Percentiles rank a stretch among this genome's conserved stretches.
These are phyloP conservation scores for Hetaerina titia DNA, from an alignment of 2,888 invertebrate species.

Conservation along the genomic window DNA sequence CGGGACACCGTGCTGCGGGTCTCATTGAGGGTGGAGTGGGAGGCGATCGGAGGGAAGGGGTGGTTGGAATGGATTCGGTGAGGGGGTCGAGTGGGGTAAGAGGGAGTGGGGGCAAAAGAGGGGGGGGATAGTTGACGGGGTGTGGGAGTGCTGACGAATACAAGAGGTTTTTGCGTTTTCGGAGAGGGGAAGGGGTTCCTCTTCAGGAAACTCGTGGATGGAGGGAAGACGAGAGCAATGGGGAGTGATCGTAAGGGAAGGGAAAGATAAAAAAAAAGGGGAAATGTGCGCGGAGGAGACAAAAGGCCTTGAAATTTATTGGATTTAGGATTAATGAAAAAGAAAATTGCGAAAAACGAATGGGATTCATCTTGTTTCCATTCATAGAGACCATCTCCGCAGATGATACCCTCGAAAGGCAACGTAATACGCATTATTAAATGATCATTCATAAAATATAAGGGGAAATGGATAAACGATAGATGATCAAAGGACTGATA, in stretches of 20 bases:
- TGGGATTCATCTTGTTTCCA: too few relatives aligned
- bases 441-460: too few relatives aligned
- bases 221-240: neutral
- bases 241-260: neutral
- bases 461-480: too few relatives aligned
- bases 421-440: too few relatives aligned
- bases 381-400: too few relatives aligned
- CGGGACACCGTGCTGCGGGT: conserved; percentile 58
- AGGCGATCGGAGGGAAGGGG: neutral
- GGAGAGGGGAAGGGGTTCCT: neutral
- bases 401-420: too few relatives aligned
- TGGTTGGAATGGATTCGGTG: neutral
- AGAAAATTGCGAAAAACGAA: too few relatives aligned
- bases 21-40: neutral
- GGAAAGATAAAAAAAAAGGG: neutral
- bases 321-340: too few relatives aligned
- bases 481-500: too few relatives aligned
- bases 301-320: too few relatives aligned
- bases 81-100: neutral
- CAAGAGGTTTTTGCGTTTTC: neutral
- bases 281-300: neutral
- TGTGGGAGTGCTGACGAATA: neutral
- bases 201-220: neutral
- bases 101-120: neutral
- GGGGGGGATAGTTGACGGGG: neutral